A percentile compares a stretch with the other conserved stretches of the same genome.
These are phyloP conservation scores for Antheraea pernyi DNA, from an alignment of 1,140 invertebrate species.

Conservation along the genomic window DNA sequence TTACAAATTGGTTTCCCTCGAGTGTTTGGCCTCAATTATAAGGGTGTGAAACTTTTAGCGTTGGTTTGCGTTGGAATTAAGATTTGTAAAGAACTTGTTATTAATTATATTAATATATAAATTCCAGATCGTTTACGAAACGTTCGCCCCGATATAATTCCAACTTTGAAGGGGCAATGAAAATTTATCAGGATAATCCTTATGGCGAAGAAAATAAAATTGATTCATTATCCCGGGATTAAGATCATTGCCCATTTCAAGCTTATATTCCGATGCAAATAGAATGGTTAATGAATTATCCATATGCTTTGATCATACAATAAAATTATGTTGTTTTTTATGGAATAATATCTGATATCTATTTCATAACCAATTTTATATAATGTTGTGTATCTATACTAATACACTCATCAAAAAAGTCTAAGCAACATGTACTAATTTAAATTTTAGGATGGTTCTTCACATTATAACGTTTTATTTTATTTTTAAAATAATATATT, in stretches of 20 bases:
- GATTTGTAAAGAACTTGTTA: not conserved
- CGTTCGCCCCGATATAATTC: conserved; percentile 3
- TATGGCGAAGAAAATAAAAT: conserved; percentile 35
- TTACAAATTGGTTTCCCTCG: conserved; percentile 5
- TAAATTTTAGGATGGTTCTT: too few species aligned
- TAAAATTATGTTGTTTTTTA: too few species aligned
- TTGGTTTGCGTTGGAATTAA: not conserved
- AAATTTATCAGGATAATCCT: conserved; percentile 38
- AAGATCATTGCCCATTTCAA: conserved; percentile 17
- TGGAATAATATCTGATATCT: too few species aligned
- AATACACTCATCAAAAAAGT: too few species aligned
- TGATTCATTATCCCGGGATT: conserved; percentile 36
- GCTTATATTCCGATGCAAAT: conserved; percentile 27
- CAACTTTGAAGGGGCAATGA: conserved; percentile 17
- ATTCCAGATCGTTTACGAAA: not conserved
- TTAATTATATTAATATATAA: conserved; percentile 1
- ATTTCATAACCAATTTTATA: not conserved
- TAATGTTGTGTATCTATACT: too few species aligned
- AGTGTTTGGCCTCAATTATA: conserved; percentile 17
- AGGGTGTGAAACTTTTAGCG: not conserved
- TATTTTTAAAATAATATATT: too few species aligned
- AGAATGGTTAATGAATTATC: conserved; percentile 33
- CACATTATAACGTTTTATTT: too few species aligned
- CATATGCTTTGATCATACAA: not conserved
- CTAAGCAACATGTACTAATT: too few species aligned